Conservation (phyloP, 2,113 vertebrate species). For the Sardina pilchardus region DNA sequence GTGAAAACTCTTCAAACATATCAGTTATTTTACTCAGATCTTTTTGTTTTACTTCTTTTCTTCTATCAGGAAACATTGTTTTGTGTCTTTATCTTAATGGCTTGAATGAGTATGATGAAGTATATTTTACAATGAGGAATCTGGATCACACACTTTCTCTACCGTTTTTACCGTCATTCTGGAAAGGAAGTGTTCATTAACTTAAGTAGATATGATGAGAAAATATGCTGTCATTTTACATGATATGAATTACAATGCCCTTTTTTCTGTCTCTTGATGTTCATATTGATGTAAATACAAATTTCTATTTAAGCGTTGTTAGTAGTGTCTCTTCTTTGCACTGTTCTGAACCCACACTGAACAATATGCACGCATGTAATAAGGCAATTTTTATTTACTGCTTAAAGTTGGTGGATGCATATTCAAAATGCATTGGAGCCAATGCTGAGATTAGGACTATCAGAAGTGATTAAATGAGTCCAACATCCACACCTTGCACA, state of each 20-base stretch:
- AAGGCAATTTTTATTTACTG: neutral
- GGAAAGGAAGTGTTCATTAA: slow-evolving; percentile 44
- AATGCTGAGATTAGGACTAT: neutral
- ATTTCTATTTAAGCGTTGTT: slow-evolving; percentile 91
- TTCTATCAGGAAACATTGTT: slow-evolving; percentile 59
- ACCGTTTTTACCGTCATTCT: slow-evolving; percentile 39
- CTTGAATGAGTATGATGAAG: slow-evolving; percentile 61
- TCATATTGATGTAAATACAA: slow-evolving; percentile 98
- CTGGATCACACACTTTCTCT: slow-evolving; percentile 42
- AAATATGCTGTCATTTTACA: slow-evolving; percentile 72
- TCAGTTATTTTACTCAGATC: slow-evolving; percentile 51
- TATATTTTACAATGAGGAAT: slow-evolving; percentile 56
- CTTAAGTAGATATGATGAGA: slow-evolving; percentile 54
- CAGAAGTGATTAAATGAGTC: too few species aligned
- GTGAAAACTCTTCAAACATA: slow-evolving; percentile 46
- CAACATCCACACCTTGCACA: too few species aligned
- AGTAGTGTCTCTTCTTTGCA: neutral
- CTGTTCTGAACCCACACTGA: neutral
- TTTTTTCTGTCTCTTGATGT: slow-evolving; percentile 81
- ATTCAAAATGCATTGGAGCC: neutral
- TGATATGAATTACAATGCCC: slow-evolving; percentile 80
- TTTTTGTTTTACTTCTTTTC: slow-evolving; percentile 53
- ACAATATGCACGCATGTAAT: neutral
- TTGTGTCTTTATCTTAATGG: slow-evolving; percentile 59
- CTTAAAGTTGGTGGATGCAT: neutral